Evolutionary conservation across 2,113 vertebrate species (phyloP).

Genomic region (Gadus chalcogrammus): DNA sequence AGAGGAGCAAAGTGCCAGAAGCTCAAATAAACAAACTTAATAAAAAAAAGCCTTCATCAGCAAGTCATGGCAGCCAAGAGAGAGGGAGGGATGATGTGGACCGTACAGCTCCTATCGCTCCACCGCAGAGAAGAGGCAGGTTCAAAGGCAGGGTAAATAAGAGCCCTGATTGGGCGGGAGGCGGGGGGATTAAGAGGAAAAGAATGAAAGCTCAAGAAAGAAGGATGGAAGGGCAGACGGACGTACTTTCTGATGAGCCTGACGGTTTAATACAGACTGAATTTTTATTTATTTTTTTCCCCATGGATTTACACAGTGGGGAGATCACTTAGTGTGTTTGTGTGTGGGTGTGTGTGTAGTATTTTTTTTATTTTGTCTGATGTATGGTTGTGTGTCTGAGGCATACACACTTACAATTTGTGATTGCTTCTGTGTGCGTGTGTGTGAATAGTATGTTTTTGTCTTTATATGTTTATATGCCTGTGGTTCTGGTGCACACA

Average conservation of each 20-base stretch:
- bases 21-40: not conserved
- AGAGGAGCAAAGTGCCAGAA: not conserved
- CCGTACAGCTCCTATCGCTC: slow-evolving; percentile 39
- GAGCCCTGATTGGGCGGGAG: slow-evolving; percentile 10
- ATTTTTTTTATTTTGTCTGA: too few species aligned
- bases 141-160: slow-evolving; percentile 52
- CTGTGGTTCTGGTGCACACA: too few species aligned
- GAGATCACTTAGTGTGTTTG: too few species aligned
- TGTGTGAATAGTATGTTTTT: not conserved
- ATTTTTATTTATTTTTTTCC: too few species aligned
- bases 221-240: too few species aligned
- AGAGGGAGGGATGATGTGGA: slow-evolving; percentile 28
- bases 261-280: too few species aligned
- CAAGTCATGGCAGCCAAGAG: slow-evolving; percentile 9
- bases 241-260: too few species aligned
- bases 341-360: too few species aligned
- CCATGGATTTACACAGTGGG: too few species aligned
- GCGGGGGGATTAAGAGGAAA: slow-evolving; percentile 2
- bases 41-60: slow-evolving; percentile 18
- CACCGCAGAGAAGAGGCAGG: slow-evolving; percentile 27
- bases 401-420: not conserved
- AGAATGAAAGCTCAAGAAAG: slow-evolving; percentile 18
- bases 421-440: too few species aligned
- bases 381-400: not conserved
- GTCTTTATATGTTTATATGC: not conserved